Base-by-base conservation (phyloP, 2,113 vertebrate species). In the Charadrius vociferus region DNA sequence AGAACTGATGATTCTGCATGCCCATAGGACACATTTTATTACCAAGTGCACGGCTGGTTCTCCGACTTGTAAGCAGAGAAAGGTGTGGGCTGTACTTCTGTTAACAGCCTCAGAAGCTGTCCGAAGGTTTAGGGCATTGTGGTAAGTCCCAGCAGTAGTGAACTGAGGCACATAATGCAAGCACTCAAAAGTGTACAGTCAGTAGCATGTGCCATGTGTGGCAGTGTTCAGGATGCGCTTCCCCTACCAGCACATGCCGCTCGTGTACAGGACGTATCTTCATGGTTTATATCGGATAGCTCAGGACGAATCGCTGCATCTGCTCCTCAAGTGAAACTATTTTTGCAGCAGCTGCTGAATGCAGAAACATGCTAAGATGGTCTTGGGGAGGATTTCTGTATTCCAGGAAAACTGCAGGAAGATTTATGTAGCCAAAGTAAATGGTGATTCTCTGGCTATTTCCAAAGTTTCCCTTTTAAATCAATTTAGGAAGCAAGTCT, bases 81-180 rank as follows among this genome's bases (percentile, higher is more conserved):
- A 2, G 36, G 24, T 2, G 0, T 0, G 1, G 62, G 32, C 43
- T 63, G 23, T 2, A 0, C 9, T 43, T 43, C 10, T 66, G 41
- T 14, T 8, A 12, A 14, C 5, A 19, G 19, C 7, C 41, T 90
- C 30, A 9, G 67, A 27, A 39, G 58, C 58, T 80, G 49, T 30
- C 55, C 10, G 2, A 15, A 49, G 66, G 52, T 56, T 91, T 9
- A 5, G 12, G 49, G 12, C 23, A 24, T 24, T 50, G 49, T 3
- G 23, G 20, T 43, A 12, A 61, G 74, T 77, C 70, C 61, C 74
- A 53, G 43, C 58, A 77, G 87, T 5, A 50, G 9, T 5, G 39
- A 59, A 2, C 9, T 3, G 3, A 2, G 23, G 41, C 52, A 62
- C 66, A 12, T 3, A 30, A 37, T 3, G 27, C 58, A 29, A 22